Evolutionary conservation across 2,797 vertebrate genomes (phyloP).

Genomic region (Liparis tanakae): DNA sequence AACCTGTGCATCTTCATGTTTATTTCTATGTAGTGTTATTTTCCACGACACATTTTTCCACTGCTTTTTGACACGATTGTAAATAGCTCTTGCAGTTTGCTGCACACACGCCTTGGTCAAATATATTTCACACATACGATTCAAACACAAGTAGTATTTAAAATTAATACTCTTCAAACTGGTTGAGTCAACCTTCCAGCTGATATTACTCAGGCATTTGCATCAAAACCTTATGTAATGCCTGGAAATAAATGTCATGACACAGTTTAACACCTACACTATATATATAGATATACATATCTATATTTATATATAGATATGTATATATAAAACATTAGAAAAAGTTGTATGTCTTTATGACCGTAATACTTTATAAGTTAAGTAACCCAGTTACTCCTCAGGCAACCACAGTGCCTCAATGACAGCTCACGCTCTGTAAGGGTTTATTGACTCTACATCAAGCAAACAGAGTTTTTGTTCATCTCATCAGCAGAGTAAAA

Average conservation of each 20-base stretch:
- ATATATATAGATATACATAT: neutral
- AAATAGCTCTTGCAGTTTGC: neutral
- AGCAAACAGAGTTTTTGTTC: neutral
- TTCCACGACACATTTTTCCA: neutral
- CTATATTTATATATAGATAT: too few relatives aligned
- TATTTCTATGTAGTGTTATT: neutral
- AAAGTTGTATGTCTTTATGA: neutral
- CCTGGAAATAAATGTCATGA: neutral
- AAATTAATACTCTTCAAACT: slow-evolving; percentile 6
- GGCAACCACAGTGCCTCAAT: neutral
- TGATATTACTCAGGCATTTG: neutral
- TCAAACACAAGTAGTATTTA: slow-evolving; percentile 12
- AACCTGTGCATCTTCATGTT: neutral
- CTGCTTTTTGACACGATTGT: neutral
- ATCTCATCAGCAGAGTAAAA: neutral
- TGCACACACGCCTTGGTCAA: slow-evolving; percentile 5
- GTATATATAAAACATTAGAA: too few relatives aligned
- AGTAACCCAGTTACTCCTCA: neutral
- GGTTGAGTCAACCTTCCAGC: slow-evolving; percentile 3
- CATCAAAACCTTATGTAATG: neutral
- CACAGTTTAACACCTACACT: neutral
- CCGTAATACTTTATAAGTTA: neutral
- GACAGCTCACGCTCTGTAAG: neutral
- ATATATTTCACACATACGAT: neutral
- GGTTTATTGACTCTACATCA: neutral